Base-by-base conservation (phyloP, 2,113 vertebrate genomes). In the Clarias gariepinus region DNA sequence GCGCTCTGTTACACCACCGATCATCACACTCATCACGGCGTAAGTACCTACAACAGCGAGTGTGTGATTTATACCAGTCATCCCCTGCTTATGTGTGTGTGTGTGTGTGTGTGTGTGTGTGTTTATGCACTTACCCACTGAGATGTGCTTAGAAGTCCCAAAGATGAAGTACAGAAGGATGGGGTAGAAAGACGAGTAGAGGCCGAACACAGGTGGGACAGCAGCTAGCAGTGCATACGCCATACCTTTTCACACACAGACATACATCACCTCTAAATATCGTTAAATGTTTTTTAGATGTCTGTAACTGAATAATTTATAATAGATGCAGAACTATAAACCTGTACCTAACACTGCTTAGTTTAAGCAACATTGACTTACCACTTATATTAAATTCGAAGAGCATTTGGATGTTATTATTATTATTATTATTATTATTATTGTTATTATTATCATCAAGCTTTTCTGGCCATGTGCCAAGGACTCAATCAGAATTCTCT, bases 121-220 rank as follows among this genome's bases (percentile, higher is more conserved):
- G 41, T 53, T 64, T 61, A 3, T 16, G 23, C 80, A 52, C 97
- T 95, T 85, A 99, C 98, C 98, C 33, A 99, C 87, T 0, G 98
- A 99, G 92, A 98, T 98, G 93, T 99, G 98, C 73, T 95, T 95
- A 30, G 98, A 99, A 0, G 97, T 98, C 23, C 98, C 98, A 0
- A 99, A 99, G 89, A 99, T 93, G 93, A 97, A 97, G 93, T 99
- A 99, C 90, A 99, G 28, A 74, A 99, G 95, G 79, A 98, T 95
- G 0, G 98, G 98, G 87, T 97, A 99, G 91, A 99, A 98, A 80
- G 98, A 97, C 2, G 98, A 96, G 91, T 97, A 99, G 79, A 99
- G 96, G 63, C 98, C 98, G 0, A 94, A 97, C 85, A 99, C 96
- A 0, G 98, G 96, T 0, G 98, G 97, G 61, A 99, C 94, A 10